Conservation (phyloP, 2,888 invertebrate species). For the Sinhomidia bicolor region DNA sequence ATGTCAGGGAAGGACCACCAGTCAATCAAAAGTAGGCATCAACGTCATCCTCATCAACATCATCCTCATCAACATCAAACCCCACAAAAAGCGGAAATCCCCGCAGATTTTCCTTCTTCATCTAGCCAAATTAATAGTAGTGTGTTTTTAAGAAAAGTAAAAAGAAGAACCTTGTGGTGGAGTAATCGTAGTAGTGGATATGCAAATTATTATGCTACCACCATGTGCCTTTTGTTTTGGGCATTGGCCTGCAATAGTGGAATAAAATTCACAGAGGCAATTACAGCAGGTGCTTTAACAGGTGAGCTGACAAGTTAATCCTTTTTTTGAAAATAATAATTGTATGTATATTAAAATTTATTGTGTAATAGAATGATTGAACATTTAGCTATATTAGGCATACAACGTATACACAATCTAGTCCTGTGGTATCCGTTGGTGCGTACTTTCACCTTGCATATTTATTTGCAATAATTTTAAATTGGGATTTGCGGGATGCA, state of each 20-base stretch:
- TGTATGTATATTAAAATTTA: too few species aligned
- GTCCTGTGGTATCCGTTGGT: too few species aligned
- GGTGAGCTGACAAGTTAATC: neutral
- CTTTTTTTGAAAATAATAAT: neutral
- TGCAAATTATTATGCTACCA: slow-evolving; percentile 3
- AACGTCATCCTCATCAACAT: neutral
- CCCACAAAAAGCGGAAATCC: neutral
- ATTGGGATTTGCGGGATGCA: too few species aligned
- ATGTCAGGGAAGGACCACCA: slow-evolving; percentile 31
- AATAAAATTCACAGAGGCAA: slow-evolving; percentile 36
- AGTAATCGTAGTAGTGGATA: slow-evolving; percentile 23
- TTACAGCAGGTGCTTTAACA: slow-evolving; percentile 34
- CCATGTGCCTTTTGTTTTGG: slow-evolving; percentile 60
- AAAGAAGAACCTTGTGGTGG: slow-evolving; percentile 62
- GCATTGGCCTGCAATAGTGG: slow-evolving; percentile 37
- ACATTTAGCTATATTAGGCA: too few species aligned
- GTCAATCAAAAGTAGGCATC: neutral
- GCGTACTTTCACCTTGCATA: too few species aligned
- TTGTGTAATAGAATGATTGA: too few species aligned
- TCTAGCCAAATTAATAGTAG: slow-evolving; percentile 67
- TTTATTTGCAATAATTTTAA: too few species aligned
- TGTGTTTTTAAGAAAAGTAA: slow-evolving; percentile 59
- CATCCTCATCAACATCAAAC: neutral
- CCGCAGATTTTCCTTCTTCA: neutral
- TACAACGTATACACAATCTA: too few species aligned